Percentiles rank a stretch among this genome's conserved stretches.
Evolutionary conservation across 2,888 invertebrate genomes (phyloP).

Genomic region (Luperina nickerlii): DNA sequence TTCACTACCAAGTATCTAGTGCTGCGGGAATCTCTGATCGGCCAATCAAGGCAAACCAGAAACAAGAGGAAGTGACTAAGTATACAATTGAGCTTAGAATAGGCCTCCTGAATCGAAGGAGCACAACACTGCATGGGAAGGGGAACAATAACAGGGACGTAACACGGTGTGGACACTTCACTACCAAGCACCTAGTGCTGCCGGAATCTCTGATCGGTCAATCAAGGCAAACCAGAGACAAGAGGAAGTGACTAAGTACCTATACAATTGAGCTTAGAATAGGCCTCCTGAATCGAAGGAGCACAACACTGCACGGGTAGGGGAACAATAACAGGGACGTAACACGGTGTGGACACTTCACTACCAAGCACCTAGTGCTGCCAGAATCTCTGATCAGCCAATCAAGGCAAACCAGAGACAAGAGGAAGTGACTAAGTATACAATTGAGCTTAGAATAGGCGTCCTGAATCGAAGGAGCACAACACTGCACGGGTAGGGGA

Average conservation of each 20-base stretch:
- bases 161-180: background rate
- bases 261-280: background rate
- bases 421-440: background rate
- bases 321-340: background rate
- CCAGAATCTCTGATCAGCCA: background rate
- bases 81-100: background rate
- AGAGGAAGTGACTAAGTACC: background rate
- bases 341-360: too few relatives aligned
- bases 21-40: background rate
- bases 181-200: background rate
- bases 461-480: background rate
- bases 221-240: background rate
- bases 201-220: background rate
- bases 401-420: background rate
- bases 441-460: background rate
- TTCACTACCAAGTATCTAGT: too few relatives aligned
- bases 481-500: too few relatives aligned
- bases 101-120: background rate
- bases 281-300: background rate
- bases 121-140: too few relatives aligned
- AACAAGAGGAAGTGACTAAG: background rate
- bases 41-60: background rate
- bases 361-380: background rate
- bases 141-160: background rate
- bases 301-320: too few relatives aligned